A percentile compares a stretch with the other conserved stretches of the same genome.
Conservation (phyloP, 1,140 invertebrate species). For the Patella vulgata region DNA sequence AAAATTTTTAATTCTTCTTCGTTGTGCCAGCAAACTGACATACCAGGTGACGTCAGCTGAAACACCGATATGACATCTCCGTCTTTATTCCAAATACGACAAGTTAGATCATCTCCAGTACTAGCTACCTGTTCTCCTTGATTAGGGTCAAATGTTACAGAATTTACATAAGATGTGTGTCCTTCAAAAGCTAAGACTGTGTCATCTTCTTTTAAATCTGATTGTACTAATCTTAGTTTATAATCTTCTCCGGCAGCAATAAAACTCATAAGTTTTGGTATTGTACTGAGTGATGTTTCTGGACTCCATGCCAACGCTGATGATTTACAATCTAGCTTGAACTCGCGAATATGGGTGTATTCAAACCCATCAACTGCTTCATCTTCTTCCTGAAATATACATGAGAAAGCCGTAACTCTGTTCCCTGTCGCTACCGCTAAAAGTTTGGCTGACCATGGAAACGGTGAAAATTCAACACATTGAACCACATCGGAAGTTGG, state of each 20-base stretch:
- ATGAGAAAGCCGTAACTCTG: conserved; percentile 46
- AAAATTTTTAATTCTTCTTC: conserved; percentile 78
- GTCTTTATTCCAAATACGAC: conserved; percentile 75
- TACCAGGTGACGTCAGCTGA: conserved; percentile 75
- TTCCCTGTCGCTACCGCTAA: conserved; percentile 53
- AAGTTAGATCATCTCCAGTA: conserved; percentile 81
- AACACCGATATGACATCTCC: conserved; percentile 67
- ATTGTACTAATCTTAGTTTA: conserved; percentile 18
- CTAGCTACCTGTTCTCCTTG: conserved; percentile 76
- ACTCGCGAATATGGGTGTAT: conserved; percentile 44
- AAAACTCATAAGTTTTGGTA: conserved; percentile 40
- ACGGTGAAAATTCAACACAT: conserved; percentile 59
- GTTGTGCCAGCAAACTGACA: conserved; percentile 77
- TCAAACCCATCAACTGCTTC: conserved; percentile 48
- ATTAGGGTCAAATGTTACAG: conserved; percentile 75
- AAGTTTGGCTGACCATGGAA: conserved; percentile 52
- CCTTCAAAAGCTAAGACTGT: conserved; percentile 67
- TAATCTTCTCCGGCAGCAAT: conserved; percentile 22
- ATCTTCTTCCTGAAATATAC: conserved; percentile 57
- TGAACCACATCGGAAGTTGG: conserved; percentile 50
- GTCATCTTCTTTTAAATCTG: conserved; percentile 27
- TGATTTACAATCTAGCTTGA: conserved; percentile 46
- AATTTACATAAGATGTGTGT: conserved; percentile 79
- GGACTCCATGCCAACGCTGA: conserved; percentile 59
- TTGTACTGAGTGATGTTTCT: conserved; percentile 36